These are phyloP conservation scores for Psittacula derbiana DNA, from an alignment of 2,797 vertebrate species.

Conservation along the genomic window DNA sequence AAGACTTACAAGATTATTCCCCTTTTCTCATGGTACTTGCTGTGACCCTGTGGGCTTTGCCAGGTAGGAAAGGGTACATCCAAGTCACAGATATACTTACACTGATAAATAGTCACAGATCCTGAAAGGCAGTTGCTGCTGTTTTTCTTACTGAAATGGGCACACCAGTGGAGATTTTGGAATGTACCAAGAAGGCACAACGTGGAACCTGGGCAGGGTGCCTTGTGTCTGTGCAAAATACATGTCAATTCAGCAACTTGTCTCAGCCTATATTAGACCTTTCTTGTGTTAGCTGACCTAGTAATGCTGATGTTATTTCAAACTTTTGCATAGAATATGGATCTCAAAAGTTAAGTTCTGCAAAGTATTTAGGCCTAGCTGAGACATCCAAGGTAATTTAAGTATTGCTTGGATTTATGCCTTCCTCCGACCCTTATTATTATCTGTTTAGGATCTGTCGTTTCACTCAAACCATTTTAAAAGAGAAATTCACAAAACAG, in stretches of 20 bases:
- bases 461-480: constrained; percentile 16
- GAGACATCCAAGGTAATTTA: neutral
- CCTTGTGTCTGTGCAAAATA: neutral
- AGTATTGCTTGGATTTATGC: constrained; percentile 16
- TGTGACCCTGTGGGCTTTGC: neutral
- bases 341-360: neutral
- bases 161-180: neutral
- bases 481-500: neutral
- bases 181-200: neutral
- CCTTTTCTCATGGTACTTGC: neutral
- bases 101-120: neutral
- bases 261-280: neutral
- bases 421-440: neutral
- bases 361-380: neutral
- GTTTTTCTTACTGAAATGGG: neutral
- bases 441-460: constrained; percentile 24
- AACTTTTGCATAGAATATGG: neutral
- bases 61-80: neutral
- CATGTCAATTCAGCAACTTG: neutral
- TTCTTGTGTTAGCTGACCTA: neutral
- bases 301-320: neutral
- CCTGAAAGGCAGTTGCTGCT: neutral
- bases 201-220: neutral
- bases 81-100: neutral
- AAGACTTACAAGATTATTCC: neutral